Base-by-base conservation (phyloP, 2,113 vertebrate genomes). In the Dolichotis patagonum region DNA sequence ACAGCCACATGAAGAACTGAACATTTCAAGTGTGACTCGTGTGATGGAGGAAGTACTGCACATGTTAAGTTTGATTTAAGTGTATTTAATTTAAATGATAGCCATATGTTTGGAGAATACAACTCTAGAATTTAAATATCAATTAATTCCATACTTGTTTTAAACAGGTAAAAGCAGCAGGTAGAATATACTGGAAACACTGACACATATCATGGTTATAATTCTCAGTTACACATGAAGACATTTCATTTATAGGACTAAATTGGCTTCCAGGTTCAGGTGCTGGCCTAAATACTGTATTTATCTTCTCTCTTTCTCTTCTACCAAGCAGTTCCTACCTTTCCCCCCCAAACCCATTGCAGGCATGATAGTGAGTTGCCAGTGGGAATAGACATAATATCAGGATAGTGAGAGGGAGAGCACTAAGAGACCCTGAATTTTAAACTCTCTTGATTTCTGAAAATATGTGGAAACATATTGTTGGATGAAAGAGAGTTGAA, bases 1-100 rank as follows among this genome's bases (percentile, higher is more conserved):
- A 12, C 28, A 85, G 7, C n/a, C 17, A 20, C 4, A 0, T 35
- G 22, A 32, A 3, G 0, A 22, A 14, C 2, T 24, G 38, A 41
- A 4, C 49, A 13, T 46, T 73, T 75, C 62, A 49, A 49, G 65
- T 5, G 5, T 90, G 77, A 73, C 32, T 80, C 7, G 11, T 46
- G 35, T 30, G 22, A 62, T 19, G 63, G 56, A 85, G n/a, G 24
- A 83, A 62, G 30, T 28, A 46, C 6, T 7, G 5, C 69, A 22
- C 3, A 35, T 91, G 73, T 93, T 35, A 78, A 71, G 82, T 56
- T 82, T 69, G 26, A 82, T 67, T 85, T 32, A 38, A 41, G 28
- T 88, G 62, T 58, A 90, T 62, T 92, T 28, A 67, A 77, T 85
- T 86, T 95, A 91, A 84, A 94, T 71, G 82, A 35, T 73, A 49